Conservation (phyloP, 2,888 invertebrate genomes). For the Acrocyrtus sp. region DNA sequence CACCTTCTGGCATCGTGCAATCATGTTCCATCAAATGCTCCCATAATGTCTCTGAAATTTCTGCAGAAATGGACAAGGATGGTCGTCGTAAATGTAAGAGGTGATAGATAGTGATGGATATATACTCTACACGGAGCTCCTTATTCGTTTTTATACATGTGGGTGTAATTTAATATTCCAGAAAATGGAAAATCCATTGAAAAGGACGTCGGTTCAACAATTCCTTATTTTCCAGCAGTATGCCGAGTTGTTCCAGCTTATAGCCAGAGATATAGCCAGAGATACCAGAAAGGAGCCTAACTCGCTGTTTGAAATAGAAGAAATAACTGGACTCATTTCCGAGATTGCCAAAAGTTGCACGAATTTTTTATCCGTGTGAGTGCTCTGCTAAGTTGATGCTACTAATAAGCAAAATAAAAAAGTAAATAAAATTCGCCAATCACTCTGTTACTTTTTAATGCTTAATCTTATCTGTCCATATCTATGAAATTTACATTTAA, state of each 20-base stretch:
- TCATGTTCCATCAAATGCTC: conserved; percentile 18
- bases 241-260: not conserved
- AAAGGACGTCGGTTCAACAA: not conserved
- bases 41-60: conserved; percentile 16
- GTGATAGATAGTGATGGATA: not conserved
- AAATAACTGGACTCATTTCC: conserved; percentile 3
- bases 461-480: too few species aligned
- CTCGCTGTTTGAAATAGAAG: conserved; percentile 17
- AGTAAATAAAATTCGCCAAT: too few species aligned
- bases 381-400: too few species aligned
- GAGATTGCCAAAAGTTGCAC: conserved; percentile 23
- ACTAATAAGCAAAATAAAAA: too few species aligned
- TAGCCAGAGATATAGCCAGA: conserved; percentile 12
- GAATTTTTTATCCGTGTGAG: conserved; percentile 14
- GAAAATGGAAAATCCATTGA: conserved; percentile 25
- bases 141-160: not conserved
- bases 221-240: conserved; percentile 3
- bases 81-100: conserved; percentile 19
- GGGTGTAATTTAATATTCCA: conserved; percentile 5
- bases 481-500: too few species aligned
- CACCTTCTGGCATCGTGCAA: not conserved
- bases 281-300: conserved; percentile 1
- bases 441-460: too few species aligned
- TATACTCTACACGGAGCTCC: not conserved
- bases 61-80: conserved; percentile 25